Evolutionary conservation across 2,888 invertebrate genomes (phyloP).

Genomic region (Alviniconcha strummeri): DNA sequence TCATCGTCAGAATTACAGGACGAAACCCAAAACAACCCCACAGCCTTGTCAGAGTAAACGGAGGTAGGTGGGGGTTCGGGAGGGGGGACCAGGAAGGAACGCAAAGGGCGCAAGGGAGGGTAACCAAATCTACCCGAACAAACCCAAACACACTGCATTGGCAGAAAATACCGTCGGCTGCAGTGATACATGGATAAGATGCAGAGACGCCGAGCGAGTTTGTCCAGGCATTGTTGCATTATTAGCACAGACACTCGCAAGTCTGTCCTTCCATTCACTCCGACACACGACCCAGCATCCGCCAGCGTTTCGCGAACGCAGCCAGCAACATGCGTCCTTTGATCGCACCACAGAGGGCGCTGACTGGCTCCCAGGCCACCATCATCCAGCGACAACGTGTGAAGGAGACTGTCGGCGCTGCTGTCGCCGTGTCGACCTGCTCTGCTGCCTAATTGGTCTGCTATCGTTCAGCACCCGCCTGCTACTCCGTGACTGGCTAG

Average conservation of each 20-base stretch:
- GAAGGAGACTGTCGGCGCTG: constrained; percentile 25
- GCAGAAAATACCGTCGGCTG: neutral
- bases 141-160: neutral
- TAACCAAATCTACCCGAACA: too few species aligned
- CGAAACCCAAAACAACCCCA: too few species aligned
- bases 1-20: too few species aligned
- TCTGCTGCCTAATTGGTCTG: constrained; percentile 16
- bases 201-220: constrained; percentile 14
- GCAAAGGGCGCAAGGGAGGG: too few species aligned
- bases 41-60: too few species aligned
- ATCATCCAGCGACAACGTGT: constrained; percentile 21
- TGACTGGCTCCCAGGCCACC: neutral
- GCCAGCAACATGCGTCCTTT: neutral
- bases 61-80: too few species aligned
- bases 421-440: neutral
- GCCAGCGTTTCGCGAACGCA: constrained; percentile 3
- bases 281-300: neutral
- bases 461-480: neutral
- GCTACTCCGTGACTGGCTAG: constrained; percentile 14
- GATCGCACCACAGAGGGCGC: neutral
- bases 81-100: too few species aligned
- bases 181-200: neutral
- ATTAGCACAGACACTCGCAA: constrained; percentile 22
- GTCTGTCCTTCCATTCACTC: neutral
- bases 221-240: constrained; percentile 12